Base-by-base conservation (phyloP, 2,888 invertebrate genomes). In the Machimus rusticus region DNA sequence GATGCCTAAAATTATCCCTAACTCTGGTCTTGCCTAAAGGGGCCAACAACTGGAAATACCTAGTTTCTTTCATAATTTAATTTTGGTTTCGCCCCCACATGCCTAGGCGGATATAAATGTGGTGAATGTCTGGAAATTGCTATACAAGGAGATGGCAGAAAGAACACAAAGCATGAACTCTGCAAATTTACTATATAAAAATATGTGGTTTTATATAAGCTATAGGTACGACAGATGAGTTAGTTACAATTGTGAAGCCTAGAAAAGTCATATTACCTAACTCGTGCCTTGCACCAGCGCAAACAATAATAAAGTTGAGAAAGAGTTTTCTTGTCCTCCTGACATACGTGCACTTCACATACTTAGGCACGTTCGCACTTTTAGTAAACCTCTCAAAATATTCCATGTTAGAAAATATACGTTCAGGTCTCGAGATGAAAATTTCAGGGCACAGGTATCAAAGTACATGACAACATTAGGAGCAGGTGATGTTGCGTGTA, bases 361-460 rank as follows among this genome's bases (percentile, higher is more conserved):
- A 51, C 81, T 81, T 81, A 31, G 39, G 81, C 81, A 81, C 81
- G 81, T 81, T 55, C 81, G 46, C 55, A 81, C 81, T 81, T 55
- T 55, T 81, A 81, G 81, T 81, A 55, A 81, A 81, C 28, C 31
- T 57, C 81, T 81, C 16, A 31, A 55, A 51, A 81, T 81, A 31
- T 55, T n/a, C 23, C 81, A 55, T 34, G 23, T 81, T 81, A 55
- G 31, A 39, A 55, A 34, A 57, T 81, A 81, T 55, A 55, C 39
- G 55, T 23, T 16, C 34, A 81, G 23, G 81, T 55, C 51, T 81
- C 55, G 46, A 28, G n/a, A 46, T 51, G 28, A 81, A 55, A 81
- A 31, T 55, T 81, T 55, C 55, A 81, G 51, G 31, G 55, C 51
- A 46, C n/a, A 81, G 16, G 31, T 55, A 51, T 55, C 31, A 81